Conservation (phyloP, 2,888 invertebrate genomes). For the Chrysotoxum bicinctum region DNA sequence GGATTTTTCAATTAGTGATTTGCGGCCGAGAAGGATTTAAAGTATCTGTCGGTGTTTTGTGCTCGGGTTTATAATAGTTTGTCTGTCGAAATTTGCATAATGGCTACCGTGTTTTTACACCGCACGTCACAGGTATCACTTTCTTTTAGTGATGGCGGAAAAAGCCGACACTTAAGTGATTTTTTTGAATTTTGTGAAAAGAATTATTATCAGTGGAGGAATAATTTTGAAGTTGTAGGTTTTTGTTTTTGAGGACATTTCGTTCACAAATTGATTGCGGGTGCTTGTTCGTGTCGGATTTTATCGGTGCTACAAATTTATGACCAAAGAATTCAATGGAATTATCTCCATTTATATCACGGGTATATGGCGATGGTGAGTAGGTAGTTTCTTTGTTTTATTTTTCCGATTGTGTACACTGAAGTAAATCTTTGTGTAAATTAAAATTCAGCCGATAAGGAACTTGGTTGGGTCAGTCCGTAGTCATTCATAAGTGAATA, state of each 20-base stretch:
- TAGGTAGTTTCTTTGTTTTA: not conserved
- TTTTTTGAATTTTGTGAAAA: conserved; percentile 3
- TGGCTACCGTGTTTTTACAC: conserved; percentile 62
- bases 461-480: too few relatives aligned
- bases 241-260: conserved; percentile 58
- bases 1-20: conserved; percentile 58
- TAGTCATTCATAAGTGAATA: too few relatives aligned
- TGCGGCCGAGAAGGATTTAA: conserved; percentile 54
- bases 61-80: conserved; percentile 28
- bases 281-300: conserved; percentile 49
- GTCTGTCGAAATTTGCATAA: conserved; percentile 58
- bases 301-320: conserved; percentile 54
- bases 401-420: too few relatives aligned
- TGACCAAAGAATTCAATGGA: conserved; percentile 3
- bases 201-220: conserved; percentile 34
- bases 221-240: conserved; percentile 28
- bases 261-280: conserved; percentile 68
- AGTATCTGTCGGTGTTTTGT: conserved; percentile 38
- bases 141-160: conserved; percentile 34
- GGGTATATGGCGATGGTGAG: not conserved
- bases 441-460: too few relatives aligned
- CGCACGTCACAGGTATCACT: conserved; percentile 25
- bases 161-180: conserved; percentile 61
- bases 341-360: not conserved
- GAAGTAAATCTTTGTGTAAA: too few relatives aligned